phyloP scores from a whole-genome alignment of 2,888 invertebrate species.

The Apodemia duryi region DNA sequence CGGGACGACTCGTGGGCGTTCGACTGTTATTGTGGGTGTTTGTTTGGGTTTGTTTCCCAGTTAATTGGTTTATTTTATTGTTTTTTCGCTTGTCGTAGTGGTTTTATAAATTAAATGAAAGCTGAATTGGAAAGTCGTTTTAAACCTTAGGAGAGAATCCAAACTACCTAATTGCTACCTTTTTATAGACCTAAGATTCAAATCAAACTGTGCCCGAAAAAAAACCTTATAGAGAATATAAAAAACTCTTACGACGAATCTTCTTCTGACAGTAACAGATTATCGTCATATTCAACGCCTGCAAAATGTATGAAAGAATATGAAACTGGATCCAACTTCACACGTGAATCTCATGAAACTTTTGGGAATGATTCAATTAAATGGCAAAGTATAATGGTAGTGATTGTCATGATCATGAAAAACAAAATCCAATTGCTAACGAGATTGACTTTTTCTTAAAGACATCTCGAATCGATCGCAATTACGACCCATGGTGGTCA shows the following conservation, averaged over 20 bases:
- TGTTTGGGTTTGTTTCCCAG: conserved; percentile 1
- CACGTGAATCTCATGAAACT: conserved; percentile 29
- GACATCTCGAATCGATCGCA: conserved; percentile 29
- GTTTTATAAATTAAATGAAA: background rate
- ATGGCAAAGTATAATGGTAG: conserved; percentile 31
- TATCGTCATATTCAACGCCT: conserved; percentile 21
- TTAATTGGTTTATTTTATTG: conserved; percentile 2
- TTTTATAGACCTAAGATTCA: conserved; percentile 28
- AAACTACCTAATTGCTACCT: conserved; percentile 27
- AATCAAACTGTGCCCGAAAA: conserved; percentile 26
- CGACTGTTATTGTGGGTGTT: conserved; percentile 8
- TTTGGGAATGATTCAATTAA: conserved; percentile 32
- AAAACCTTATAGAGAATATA: conserved; percentile 26
- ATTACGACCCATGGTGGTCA: conserved; percentile 29
- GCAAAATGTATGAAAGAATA: conserved; percentile 27
- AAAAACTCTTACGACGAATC: conserved; percentile 25
- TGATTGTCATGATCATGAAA: conserved; percentile 21
- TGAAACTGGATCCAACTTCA: conserved; percentile 25
- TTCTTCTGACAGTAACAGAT: conserved; percentile 19
- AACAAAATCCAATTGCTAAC: conserved; percentile 23
- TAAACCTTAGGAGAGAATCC: conserved; percentile 24
- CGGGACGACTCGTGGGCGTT: background rate
- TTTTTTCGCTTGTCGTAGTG: conserved; percentile 5
- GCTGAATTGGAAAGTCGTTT: conserved; percentile 26
- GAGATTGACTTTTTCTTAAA: conserved; percentile 29